Base-by-base conservation (phyloP, 2,888 invertebrate genomes). In the Actias luna region DNA sequence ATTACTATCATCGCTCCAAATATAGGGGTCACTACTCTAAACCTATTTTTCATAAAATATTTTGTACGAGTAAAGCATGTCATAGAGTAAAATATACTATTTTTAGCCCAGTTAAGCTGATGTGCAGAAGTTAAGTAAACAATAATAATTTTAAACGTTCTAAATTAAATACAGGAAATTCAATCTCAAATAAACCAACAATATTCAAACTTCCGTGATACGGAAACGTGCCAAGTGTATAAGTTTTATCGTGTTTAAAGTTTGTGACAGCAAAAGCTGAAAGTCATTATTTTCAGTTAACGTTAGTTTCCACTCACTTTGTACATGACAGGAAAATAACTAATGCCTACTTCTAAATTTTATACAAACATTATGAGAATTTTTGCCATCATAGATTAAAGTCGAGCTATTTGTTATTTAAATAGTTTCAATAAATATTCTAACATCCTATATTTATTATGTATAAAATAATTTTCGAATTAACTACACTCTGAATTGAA, bases 201-300 rank as follows among this genome's bases (percentile, higher is more conserved):
- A 59, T 46, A 58, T 58, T 46, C 33, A 16, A 58, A 50, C 33
- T 63, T 67, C 60, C 58, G 60, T 65, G 33, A 52, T 59, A 65
- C 69, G 65, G 67, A 67, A 69, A 68, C 58, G 64, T 61, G 61
- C 59, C 60, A 52, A 61, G 58, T 61, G 61, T 66, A 64, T 66
- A 66, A 52, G 66, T 65, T 68, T 68, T 65, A 60, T 64, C 61
- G 39, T 50, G 63, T 58, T 59, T 58, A 63, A 68, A 71, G 65
- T 68, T 71, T 65, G 60, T 65, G 64, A 67, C 68, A 58, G 66
- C 68, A 67, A 68, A 60, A 58, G 61, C 50, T 60, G 60, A 64
- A 63, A 69, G 63, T 66, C 67, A 72, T 75, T 72, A 67, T 68
- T 73, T 72, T 69, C 63, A 66, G 65, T 72, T 72, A 69, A 69